Conservation (phyloP, 2,797 vertebrate species). For the Calcarius lapponicus region DNA sequence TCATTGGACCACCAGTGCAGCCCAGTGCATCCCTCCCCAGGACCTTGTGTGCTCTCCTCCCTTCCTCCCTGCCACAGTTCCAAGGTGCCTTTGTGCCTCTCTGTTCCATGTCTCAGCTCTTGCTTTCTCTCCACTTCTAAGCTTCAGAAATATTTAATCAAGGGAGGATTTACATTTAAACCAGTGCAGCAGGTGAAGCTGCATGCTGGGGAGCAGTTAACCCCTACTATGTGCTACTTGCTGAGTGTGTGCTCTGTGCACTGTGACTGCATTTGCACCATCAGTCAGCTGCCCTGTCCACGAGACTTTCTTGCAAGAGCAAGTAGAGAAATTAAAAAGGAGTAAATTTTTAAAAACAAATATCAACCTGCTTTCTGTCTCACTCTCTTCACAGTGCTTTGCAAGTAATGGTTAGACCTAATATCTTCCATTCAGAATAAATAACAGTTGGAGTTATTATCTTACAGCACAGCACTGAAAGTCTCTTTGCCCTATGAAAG, state of each 20-base stretch:
- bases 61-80: neutral
- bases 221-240: neutral
- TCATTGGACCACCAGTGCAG: neutral
- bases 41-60: neutral
- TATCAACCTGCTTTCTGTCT: neutral
- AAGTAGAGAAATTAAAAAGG: neutral
- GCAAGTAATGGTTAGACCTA: neutral
- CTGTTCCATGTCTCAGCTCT: neutral
- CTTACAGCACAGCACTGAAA: neutral
- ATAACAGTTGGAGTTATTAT: neutral
- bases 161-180: slow-evolving; percentile 3
- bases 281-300: neutral
- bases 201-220: neutral
- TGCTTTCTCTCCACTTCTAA: neutral
- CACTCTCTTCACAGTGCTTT: neutral
- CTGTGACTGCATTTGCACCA: neutral
- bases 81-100: neutral
- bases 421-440: neutral
- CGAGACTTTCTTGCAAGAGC: neutral
- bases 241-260: fast-evolving
- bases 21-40: neutral
- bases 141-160: slow-evolving; percentile 26
- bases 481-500: neutral
- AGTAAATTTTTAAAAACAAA: neutral
- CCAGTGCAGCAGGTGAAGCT: neutral